phyloP scores from a whole-genome alignment of 2,888 invertebrate species.

The Serrognathus titanus region DNA sequence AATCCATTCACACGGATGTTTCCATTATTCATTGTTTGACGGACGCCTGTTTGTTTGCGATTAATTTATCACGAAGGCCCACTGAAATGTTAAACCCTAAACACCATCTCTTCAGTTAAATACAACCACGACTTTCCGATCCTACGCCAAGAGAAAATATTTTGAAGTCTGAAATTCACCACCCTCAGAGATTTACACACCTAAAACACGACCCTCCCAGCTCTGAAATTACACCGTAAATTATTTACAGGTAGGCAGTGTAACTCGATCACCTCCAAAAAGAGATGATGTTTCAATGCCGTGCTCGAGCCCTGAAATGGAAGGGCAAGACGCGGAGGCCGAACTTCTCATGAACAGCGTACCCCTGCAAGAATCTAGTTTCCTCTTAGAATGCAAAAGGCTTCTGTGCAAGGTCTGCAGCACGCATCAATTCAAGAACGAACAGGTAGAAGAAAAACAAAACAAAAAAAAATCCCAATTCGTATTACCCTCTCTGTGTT shows the following conservation, averaged over 20 bases:
- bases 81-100: too few relatives aligned
- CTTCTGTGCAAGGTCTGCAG: conserved; percentile 56
- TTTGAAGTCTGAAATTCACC: too few relatives aligned
- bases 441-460: conserved; percentile 60
- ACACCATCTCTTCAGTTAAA: too few relatives aligned
- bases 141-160: too few relatives aligned
- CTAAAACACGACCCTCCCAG: too few relatives aligned
- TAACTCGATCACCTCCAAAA: conserved; percentile 37
- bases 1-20: too few relatives aligned
- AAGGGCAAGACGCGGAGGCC: conserved; percentile 40
- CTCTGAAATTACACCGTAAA: too few relatives aligned
- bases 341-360: conserved; percentile 37
- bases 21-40: too few relatives aligned
- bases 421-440: conserved; percentile 75
- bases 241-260: conserved; percentile 40
- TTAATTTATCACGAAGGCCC: too few relatives aligned
- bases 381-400: conserved; percentile 35
- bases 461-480: neutral
- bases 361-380: conserved; percentile 31
- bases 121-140: too few relatives aligned
- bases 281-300: conserved; percentile 37
- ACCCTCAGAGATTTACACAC: too few relatives aligned
- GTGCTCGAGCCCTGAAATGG: conserved; percentile 43
- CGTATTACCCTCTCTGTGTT: conserved; percentile 29
- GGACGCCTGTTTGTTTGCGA: too few relatives aligned